Evolutionary conservation across 1,140 invertebrate genomes (phyloP).

Genomic region (Archivesica marissinica): DNA sequence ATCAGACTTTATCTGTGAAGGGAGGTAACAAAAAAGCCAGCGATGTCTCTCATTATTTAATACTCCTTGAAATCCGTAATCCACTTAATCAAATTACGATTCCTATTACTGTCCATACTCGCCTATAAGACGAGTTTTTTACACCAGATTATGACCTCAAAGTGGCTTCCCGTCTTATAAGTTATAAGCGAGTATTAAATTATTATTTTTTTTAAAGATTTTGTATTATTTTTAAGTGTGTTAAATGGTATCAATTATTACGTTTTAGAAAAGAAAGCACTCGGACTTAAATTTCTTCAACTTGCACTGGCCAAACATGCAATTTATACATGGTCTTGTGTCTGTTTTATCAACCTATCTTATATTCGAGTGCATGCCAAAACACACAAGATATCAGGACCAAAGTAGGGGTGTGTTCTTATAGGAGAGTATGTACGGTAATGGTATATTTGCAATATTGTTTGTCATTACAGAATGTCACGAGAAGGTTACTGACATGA

Average conservation of each 20-base stretch:
- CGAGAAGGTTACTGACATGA: background rate
- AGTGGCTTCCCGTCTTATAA: no score
- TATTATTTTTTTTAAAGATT: background rate
- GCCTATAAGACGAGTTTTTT: no score
- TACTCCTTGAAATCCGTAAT: no score
- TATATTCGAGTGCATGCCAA: no score
- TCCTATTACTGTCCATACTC: no score
- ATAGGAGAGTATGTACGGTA: background rate
- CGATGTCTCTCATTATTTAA: no score
- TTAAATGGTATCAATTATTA: background rate
- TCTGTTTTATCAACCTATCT: background rate
- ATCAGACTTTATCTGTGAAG: no score
- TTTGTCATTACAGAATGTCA: conserved; percentile 25
- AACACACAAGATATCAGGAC: background rate
- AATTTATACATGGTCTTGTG: background rate
- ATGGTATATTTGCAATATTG: background rate
- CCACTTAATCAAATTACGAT: no score
- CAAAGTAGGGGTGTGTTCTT: background rate
- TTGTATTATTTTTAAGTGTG: background rate
- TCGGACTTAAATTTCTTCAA: background rate
- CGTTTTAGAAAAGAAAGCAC: background rate
- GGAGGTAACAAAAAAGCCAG: no score
- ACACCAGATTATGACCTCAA: no score
- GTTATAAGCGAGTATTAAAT: no score
- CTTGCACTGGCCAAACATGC: background rate